Percentiles rank a stretch among this genome's conserved stretches.
phyloP scores from a whole-genome alignment of 2,797 vertebrate genomes.

The Mustela erminea region DNA sequence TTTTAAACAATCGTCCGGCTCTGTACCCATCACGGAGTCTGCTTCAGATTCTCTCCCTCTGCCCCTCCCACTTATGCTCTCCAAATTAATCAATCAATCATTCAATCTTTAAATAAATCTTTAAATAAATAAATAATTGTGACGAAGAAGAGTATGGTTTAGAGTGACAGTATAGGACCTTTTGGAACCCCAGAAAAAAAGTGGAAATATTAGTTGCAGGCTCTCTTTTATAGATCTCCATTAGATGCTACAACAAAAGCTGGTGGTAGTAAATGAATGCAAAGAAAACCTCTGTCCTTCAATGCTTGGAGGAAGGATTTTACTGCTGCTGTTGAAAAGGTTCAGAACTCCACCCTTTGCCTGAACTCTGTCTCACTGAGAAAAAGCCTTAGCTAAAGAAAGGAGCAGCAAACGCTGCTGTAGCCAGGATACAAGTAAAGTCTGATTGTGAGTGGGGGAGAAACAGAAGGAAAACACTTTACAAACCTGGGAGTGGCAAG shows the following conservation, averaged over 20 bases:
- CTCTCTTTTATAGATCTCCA: background rate
- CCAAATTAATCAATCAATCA: background rate
- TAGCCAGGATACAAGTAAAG: background rate
- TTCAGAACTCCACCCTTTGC: background rate
- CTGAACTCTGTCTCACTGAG: background rate
- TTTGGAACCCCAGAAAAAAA: background rate
- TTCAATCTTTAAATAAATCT: background rate
- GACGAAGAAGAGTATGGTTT: background rate
- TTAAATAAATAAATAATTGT: background rate
- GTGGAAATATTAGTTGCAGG: too few relatives aligned
- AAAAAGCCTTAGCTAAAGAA: background rate
- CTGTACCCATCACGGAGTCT: background rate
- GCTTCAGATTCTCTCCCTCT: background rate
- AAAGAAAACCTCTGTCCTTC: background rate
- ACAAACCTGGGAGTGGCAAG: background rate
- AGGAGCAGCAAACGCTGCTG: background rate
- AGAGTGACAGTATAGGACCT: accelerated
- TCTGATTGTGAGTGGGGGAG: background rate
- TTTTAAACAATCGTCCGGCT: background rate
- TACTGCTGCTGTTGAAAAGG: background rate
- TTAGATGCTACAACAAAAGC: background rate
- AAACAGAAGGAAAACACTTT: background rate
- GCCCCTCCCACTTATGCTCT: background rate
- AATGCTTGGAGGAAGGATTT: background rate
- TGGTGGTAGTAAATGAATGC: background rate